Conservation (phyloP, 2,113 vertebrate genomes). For the Leucopternis melanops region DNA sequence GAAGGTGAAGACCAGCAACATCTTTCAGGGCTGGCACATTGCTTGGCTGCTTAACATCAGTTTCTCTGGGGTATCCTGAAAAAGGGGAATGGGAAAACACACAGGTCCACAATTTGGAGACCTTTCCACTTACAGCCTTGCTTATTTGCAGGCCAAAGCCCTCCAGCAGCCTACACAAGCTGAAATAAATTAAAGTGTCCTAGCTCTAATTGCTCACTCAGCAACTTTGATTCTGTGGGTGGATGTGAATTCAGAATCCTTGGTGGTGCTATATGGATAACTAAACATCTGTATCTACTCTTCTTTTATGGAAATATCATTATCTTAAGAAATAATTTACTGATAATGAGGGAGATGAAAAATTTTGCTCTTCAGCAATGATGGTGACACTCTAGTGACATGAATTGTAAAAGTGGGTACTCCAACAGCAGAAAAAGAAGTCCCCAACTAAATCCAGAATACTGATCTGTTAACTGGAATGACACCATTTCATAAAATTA, state of each 20-base stretch:
- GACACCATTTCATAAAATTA: neutral
- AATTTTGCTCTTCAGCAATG: neutral
- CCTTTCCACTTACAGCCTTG: neutral
- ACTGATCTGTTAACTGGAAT: neutral
- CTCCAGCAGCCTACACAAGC: neutral
- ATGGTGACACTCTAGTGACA: neutral
- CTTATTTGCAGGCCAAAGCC: neutral
- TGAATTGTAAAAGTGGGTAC: neutral
- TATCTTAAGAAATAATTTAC: neutral
- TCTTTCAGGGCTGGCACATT: no score
- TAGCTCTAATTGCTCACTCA: neutral
- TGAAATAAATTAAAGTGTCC: neutral
- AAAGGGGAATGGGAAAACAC: neutral
- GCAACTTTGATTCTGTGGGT: neutral
- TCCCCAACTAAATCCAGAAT: neutral
- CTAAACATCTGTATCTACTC: neutral
- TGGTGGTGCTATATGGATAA: neutral
- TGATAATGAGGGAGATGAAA: neutral
- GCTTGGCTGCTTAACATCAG: neutral
- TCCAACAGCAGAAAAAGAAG: neutral
- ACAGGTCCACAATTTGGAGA: neutral
- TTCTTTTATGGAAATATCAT: neutral
- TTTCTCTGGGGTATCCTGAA: neutral
- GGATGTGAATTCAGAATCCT: neutral
- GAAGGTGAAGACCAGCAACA: no score